Percentiles rank a stretch among this genome's conserved stretches.
Conservation (phyloP, 2,797 vertebrate species). For the Mormyrus hasselquistii region DNA sequence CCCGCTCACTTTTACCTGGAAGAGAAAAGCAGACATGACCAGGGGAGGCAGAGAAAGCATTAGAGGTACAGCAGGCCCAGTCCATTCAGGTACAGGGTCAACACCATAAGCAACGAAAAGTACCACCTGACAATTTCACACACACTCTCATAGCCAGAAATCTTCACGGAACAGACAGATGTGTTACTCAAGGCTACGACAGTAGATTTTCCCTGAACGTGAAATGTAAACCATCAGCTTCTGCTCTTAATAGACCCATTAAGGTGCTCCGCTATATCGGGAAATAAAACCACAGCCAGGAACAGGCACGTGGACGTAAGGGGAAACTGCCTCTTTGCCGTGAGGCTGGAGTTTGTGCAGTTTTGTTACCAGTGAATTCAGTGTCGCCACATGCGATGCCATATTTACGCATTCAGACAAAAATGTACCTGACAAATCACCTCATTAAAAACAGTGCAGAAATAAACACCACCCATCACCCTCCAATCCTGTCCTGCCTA, state of each 20-base stretch:
- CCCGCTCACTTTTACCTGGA: conserved; percentile 22
- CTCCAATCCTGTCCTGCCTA: not conserved
- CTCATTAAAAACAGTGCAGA: conserved; percentile 54
- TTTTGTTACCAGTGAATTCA: not conserved
- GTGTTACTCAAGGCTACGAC: not conserved
- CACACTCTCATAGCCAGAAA: not conserved
- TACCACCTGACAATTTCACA: not conserved
- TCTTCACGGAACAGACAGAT: not conserved
- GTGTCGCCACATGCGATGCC: conserved; percentile 14
- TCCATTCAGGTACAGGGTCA: not conserved
- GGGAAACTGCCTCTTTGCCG: not conserved
- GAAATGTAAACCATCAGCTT: not conserved
- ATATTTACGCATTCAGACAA: conserved; percentile 51
- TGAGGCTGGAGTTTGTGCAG: not conserved
- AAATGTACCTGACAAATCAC: conserved; percentile 62
- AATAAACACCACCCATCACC: conserved; percentile 51
- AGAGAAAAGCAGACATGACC: not conserved
- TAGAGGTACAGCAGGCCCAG: not conserved
- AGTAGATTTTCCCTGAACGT: not conserved
- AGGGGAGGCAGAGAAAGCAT: not conserved
- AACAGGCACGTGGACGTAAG: not conserved
- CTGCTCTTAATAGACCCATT: not conserved
- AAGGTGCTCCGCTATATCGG: not conserved
- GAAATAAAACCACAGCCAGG: not conserved
- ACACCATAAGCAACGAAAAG: not conserved